A percentile compares a stretch with the other conserved stretches of the same genome.
These are phyloP conservation scores for Gyrodactylus bullatarudis DNA, from an alignment of 1,140 invertebrate genomes.

Conservation along the genomic window DNA sequence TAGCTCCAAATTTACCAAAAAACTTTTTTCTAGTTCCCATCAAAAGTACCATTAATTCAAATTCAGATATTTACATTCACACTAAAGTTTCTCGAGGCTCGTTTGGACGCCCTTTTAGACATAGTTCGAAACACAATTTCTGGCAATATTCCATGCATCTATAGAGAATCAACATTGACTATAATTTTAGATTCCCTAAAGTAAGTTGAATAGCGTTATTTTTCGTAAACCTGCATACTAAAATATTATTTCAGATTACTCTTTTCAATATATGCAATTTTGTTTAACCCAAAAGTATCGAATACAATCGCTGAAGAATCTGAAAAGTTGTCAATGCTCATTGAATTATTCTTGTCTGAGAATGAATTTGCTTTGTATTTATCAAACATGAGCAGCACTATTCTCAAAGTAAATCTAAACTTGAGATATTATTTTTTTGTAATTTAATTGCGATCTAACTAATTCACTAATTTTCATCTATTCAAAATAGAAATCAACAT, in stretches of 20 bases:
- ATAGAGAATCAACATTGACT: not conserved
- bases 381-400: not conserved
- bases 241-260: not conserved
- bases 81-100: not conserved
- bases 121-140: not conserved
- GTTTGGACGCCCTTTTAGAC: not conserved
- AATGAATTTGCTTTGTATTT: not conserved
- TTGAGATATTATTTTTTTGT: too few relatives aligned
- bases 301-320: not conserved
- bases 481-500: not conserved
- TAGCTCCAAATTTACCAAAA: not conserved
- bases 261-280: not conserved
- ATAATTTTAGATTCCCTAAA: not conserved
- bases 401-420: not conserved
- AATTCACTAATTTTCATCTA: not conserved
- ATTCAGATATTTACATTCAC: not conserved
- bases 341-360: not conserved
- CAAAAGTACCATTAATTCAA: not conserved
- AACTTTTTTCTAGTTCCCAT: not conserved
- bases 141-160: not conserved
- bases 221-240: not conserved
- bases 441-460: not conserved
- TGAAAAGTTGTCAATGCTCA: not conserved
- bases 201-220: not conserved
- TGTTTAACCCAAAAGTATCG: not conserved